These are phyloP conservation scores for Gymnodraco acuticeps DNA, from an alignment of 2,797 vertebrate genomes.

Conservation along the genomic window DNA sequence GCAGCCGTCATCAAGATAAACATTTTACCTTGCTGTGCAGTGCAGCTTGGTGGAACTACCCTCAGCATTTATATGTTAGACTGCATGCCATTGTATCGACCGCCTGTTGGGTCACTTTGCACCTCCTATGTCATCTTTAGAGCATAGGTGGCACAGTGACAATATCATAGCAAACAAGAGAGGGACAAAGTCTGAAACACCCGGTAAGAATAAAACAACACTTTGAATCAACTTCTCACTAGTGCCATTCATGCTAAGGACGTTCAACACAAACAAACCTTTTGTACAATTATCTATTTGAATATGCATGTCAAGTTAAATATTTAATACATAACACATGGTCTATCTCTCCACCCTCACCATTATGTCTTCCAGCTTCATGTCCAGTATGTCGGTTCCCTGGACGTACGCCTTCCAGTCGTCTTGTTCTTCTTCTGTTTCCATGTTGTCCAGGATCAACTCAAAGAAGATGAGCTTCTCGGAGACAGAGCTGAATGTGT, in stretches of 20 bases:
- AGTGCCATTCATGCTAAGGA: neutral
- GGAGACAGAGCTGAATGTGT: constrained; percentile 94
- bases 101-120: constrained; percentile 44
- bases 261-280: neutral
- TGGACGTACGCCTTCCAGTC: constrained; percentile 96
- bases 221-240: neutral
- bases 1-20: neutral
- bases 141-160: constrained; percentile 20
- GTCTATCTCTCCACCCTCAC: constrained; percentile 76
- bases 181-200: constrained; percentile 36
- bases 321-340: neutral
- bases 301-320: neutral
- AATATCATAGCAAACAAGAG: constrained; percentile 30
- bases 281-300: too few species aligned
- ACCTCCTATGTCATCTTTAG: constrained; percentile 25
- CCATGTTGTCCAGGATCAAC: constrained; percentile 97
- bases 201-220: neutral
- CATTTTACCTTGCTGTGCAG: neutral
- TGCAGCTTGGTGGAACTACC: too few species aligned
- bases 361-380: constrained; percentile 98
- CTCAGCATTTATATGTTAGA: neutral
- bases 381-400: constrained; percentile 93
- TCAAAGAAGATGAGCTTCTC: constrained; percentile 99
- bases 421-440: constrained; percentile 86
- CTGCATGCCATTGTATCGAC: constrained; percentile 2